These are phyloP conservation scores for Tiliqua scincoides DNA, from an alignment of 2,113 vertebrate species.

Conservation along the genomic window DNA sequence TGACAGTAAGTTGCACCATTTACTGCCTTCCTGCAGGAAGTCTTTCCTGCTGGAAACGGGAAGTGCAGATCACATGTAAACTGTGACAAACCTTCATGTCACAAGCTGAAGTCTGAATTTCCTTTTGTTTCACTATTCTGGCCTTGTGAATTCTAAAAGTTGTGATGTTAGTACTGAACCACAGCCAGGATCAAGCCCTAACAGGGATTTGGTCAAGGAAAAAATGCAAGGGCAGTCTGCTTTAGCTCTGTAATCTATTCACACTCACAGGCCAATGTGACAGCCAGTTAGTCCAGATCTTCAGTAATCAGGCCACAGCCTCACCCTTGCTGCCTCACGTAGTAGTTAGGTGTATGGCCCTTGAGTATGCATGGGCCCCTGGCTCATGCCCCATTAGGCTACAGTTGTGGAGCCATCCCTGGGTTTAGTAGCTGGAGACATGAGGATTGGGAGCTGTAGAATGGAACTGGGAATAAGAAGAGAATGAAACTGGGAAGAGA, in stretches of 20 bases:
- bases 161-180: background rate
- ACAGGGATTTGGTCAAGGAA: background rate
- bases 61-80: background rate
- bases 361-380: too few relatives aligned
- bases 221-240: background rate
- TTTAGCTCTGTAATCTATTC: background rate
- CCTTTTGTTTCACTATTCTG: background rate
- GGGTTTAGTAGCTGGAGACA: background rate
- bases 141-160: background rate
- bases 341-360: too few relatives aligned
- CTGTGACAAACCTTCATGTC: background rate
- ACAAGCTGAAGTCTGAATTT: background rate
- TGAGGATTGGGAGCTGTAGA: background rate
- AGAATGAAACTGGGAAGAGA: background rate
- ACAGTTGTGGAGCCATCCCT: too few relatives aligned
- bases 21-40: background rate
- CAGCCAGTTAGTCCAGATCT: background rate
- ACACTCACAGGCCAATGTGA: too few relatives aligned
- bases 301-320: background rate
- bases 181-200: background rate
- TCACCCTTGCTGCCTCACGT: too few relatives aligned
- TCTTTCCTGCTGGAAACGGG: background rate
- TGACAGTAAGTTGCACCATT: too few relatives aligned
- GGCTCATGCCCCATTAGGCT: too few relatives aligned
- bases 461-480: background rate